Evolutionary conservation across 1,140 invertebrate genomes (phyloP), one percentile per base, ranked within the genome.

Genomic region (Globodera ellingtonae): DNA sequence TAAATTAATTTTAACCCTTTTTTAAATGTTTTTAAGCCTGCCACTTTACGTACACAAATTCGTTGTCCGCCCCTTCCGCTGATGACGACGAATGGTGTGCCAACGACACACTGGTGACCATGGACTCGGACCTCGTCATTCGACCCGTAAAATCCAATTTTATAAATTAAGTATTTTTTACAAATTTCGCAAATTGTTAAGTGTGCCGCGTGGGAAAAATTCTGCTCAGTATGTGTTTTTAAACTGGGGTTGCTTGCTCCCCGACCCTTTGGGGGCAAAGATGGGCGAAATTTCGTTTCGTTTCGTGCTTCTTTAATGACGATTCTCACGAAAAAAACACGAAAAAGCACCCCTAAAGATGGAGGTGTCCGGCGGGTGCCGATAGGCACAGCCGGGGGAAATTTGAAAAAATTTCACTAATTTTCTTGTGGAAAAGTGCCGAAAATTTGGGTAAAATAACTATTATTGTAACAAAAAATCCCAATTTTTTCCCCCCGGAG

Each of bases 181-280:
- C 15, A 52, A 62, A 62, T 6, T 6, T 6, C 18, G 10, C 10
- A 10, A 18, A 18, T 62, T 62, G 13, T 75, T 69, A 50, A 77
- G 75, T 77, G 75, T n/a, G 75, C 75, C 4, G 59, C 62, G 3
- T 77, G 75, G 75, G 75, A 77, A 69, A 77, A 77, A 66, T 77
- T 67, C 21, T 77, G 75, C n/a, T 77, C 75, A 8, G 75, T 77
- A 69, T 15, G 59, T 75, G 21, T 48, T 15, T 18, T 47, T 4
- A 72, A 6, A 8, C 8, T 52, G 0, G 50, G 50, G 50, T 52
- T 52, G 10, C 50, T 13, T 13, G 7, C 50, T 13, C 50, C 7
- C 50, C 50, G 50, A 52, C 0, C 7, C 10, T 52, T 7, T 13
- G 50, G 4, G 7, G 7, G 7, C 50, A 2, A 52, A 52, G 7